Evolutionary conservation across 2,888 invertebrate species (phyloP), one percentile per base, ranked within the genome.

Genomic region (Eupithecia dodoneata): DNA sequence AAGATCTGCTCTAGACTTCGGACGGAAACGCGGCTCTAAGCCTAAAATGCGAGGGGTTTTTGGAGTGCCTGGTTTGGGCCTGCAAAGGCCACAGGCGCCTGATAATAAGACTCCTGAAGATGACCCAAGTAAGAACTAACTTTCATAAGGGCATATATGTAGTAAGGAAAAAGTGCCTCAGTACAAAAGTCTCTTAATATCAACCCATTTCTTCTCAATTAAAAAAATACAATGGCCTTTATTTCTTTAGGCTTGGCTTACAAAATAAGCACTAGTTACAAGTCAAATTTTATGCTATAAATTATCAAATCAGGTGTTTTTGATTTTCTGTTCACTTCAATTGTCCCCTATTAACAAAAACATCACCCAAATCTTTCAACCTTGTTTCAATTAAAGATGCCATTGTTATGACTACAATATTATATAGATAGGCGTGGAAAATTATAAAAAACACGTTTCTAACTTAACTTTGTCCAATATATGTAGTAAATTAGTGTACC

Each of bases 1-100:
- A 82, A 95, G 97, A 72, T 94, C 97, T 71, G 96, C 96, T 49
- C 82, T 95, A 55, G 97, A 98, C 83, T 97, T 98, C 88, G 97
- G 97, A 49, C 94, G 98, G 80, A 98, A 98, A 88, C 96, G 98
- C 79, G 98, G 98, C 9, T 97, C 97, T 2, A 99, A 99, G 89
- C 97, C 98, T 15, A 99, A 98, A 93, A 98, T 98, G 96, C 94
- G 98, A 72, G 98, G 98, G 5, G 96, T 97, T 67, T 98, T 98
- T 88, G 98, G 98, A 18, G 97, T 97, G 7, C 97, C 98, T 0
- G 97, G 97, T 9, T 93, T 98, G 42, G 97, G 97, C 5, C 91
- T 98, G 76, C 97, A 97, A 85, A 92, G 96, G 74, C 96, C 96
- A 0, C 96, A 96, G 78, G 95, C 96, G 1, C 96, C 96, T 49